Base-by-base conservation (phyloP, 2,113 vertebrate genomes). In the Nothobranchius kuhntae region DNA sequence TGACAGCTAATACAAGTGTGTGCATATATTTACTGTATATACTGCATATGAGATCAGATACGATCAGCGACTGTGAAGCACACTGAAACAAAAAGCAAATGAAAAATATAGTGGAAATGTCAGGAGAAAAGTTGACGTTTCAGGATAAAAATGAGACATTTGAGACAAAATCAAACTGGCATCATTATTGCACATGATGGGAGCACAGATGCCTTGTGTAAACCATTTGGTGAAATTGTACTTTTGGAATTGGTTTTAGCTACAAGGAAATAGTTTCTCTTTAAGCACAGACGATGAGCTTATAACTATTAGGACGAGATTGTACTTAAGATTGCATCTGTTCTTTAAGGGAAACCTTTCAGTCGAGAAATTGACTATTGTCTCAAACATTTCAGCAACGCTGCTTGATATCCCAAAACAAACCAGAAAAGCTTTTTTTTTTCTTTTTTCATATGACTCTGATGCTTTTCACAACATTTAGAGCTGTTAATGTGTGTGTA, bases 261-360 rank as follows among this genome's bases (percentile, higher is more conserved):
- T 50, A 62, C 15, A 17, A 52, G 14, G 17, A 52, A 51, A 52
- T 24, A 13, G 47, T 8, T 51, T 47, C 21, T 60, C 8, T 60
- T 60, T 47, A 47, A 38, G 30, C 30, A 51, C 38, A 63, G 35
- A 24, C 61, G 21, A 21, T 13, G 61, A 40, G 61, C 11, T 63
- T 40, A 52, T 52, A 36, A 63, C 47, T 13, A 52, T 52, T 42
- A 42, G 47, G 17, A 42, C 7, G 13, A 24, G 35, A 52, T 21
- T 13, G 47, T 40, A 14, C 11, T 48, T 3, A 48, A 48, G 50
- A 12, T 3, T 15, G 26, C 59, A 50, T 50, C 45, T 62, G 47
- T 62, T 51, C 47, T 21, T 47, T 13, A 5, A n/a, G 46, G 51
- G 60, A 50, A 40, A 15, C 46, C 30, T 62, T 61, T 15, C 24